phyloP scores from a whole-genome alignment of 2,888 invertebrate species.

The Marronus borbonicus region DNA sequence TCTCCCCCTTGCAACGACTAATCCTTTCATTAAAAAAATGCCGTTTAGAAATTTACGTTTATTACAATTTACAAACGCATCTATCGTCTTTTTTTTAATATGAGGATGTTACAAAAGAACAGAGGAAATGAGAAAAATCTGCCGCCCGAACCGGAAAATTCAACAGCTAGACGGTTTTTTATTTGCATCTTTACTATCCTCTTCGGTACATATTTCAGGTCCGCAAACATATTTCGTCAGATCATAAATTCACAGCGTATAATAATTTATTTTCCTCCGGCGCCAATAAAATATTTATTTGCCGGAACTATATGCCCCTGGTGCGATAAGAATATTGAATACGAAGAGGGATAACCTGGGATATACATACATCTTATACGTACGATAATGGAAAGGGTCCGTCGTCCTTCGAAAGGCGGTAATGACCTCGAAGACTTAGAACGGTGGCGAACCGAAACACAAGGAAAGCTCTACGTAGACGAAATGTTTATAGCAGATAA shows the following conservation, averaged over 20 bases:
- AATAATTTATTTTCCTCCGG: constrained; percentile 42
- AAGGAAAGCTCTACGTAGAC: constrained; percentile 29
- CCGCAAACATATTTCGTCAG: constrained; percentile 39
- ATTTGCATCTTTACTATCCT: neutral
- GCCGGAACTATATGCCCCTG: constrained; percentile 35
- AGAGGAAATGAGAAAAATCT: neutral
- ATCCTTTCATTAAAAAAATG: no score
- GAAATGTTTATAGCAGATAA: constrained; percentile 36
- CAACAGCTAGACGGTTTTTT: constrained; percentile 14
- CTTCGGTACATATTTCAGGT: constrained; percentile 27
- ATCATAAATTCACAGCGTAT: constrained; percentile 37
- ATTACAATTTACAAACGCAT: no score
- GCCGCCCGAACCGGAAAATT: neutral
- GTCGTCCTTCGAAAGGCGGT: constrained; percentile 25
- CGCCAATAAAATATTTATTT: constrained; percentile 47
- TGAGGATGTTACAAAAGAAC: no score
- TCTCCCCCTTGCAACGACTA: no score
- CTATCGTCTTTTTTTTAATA: no score
- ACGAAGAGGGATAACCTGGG: constrained; percentile 25
- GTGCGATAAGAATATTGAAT: constrained; percentile 47
- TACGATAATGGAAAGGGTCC: constrained; percentile 40
- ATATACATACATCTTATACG: constrained; percentile 28
- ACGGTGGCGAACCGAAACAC: constrained; percentile 9
- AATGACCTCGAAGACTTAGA: constrained; percentile 37
- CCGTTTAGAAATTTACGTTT: no score